These are phyloP conservation scores for Callipepla squamata DNA, from an alignment of 2,113 vertebrate species.

Conservation along the genomic window DNA sequence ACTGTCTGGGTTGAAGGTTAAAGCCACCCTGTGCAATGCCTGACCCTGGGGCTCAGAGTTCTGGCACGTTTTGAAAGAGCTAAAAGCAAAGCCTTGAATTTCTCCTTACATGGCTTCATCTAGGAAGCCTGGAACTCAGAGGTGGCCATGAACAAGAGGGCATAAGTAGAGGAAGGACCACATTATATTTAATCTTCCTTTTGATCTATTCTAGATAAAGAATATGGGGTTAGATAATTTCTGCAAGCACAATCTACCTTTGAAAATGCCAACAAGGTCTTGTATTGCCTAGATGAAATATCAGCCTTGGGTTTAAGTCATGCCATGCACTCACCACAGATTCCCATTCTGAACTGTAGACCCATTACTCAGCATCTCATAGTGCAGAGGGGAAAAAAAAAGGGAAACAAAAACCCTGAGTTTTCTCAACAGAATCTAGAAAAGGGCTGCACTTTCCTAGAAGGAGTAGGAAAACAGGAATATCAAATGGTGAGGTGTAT, in stretches of 20 bases:
- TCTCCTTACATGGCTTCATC: fast-evolving
- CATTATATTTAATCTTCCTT: fast-evolving
- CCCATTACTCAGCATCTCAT: background rate
- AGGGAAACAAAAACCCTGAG: background rate
- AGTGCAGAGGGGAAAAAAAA: background rate
- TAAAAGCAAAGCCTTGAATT: background rate
- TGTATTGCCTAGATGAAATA: background rate
- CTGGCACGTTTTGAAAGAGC: background rate
- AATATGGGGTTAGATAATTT: background rate
- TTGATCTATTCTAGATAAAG: background rate
- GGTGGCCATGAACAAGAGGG: background rate
- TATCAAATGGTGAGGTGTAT: fast-evolving
- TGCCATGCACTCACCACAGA: fast-evolving
- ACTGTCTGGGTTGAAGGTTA: background rate
- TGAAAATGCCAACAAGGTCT: background rate
- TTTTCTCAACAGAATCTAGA: background rate
- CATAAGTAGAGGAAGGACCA: background rate
- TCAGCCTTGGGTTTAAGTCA: background rate
- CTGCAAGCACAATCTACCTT: background rate
- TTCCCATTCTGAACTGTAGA: background rate
- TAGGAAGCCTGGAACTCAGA: background rate
- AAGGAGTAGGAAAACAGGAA: background rate
- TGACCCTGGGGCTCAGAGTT: background rate
- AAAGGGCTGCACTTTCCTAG: fast-evolving
- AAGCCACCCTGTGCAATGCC: background rate